Evolutionary conservation across 2,113 vertebrate genomes (phyloP), one percentile per base, ranked within the genome.

Genomic region (Calyptomena viridis): DNA sequence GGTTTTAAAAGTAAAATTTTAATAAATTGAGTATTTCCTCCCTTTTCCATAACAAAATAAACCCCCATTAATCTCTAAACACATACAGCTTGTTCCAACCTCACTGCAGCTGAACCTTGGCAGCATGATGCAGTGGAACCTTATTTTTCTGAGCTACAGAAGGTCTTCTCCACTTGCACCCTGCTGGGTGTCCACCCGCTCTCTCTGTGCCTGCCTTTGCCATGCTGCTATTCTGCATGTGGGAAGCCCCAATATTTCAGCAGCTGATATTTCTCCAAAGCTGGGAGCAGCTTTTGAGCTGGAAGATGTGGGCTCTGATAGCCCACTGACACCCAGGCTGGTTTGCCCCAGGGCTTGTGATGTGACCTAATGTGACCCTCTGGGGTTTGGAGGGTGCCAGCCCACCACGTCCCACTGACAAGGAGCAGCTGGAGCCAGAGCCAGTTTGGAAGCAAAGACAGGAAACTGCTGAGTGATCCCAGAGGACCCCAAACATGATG

Each of bases 161-260:
- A 62, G 47, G 19, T 55, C 10, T 35, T 52, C 7, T 44, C 37
- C 19, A 6, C 37, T 46, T 14, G 53, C 14, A 11, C 4, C 42
- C 37, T 23, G 63, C 1, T 1, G 18, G 33, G 37, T 47, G 63
- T 14, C 58, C 5, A 2, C 37, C 33, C 0, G 0, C 47, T 35
- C 75, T 12, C 33, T 33, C 42, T 31, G 12, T 1, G 1, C 24
- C 59, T 66, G 40, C 37, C 55, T 63, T 39, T 6, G 5, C 30
- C 0, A 0, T 22, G 47, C 55, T 39, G n/a, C 0, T 4, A 14
- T 1, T 0, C 53, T 80, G 69, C 14, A 3, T 6, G 6, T 24
- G 30, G 82, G 83, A 60, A 83, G 49, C 30, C 24, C 30, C 56
- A 24, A 0, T 19, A 6, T 50, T 40, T 42, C 47, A 55, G 44